Evolutionary conservation across 2,888 invertebrate species (phyloP).

Genomic region (Dolomedes plantarius): DNA sequence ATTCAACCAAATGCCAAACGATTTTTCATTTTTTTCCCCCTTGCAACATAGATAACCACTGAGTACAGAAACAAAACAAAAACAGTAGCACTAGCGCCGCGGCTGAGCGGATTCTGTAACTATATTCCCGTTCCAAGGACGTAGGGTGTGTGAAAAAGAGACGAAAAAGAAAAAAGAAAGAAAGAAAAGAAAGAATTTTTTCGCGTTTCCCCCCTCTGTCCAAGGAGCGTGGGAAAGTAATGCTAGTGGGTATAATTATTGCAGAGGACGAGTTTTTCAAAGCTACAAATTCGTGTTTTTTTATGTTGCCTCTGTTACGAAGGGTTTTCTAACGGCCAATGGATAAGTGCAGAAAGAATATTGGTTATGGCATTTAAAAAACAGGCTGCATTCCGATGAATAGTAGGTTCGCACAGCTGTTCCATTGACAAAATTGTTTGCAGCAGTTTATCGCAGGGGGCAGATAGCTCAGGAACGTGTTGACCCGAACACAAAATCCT

Average conservation of each 20-base stretch:
- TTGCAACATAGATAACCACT: neutral
- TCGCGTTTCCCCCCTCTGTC: constrained; percentile 21
- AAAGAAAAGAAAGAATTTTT: constrained; percentile 47
- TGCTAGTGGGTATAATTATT: constrained; percentile 43
- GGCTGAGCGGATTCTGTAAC: constrained; percentile 42
- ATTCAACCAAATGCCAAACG: constrained; percentile 23
- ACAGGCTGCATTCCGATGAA: neutral
- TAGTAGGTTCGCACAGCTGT: neutral
- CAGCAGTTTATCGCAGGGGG: no score
- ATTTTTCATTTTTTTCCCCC: constrained; percentile 17
- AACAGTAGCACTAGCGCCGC: constrained; percentile 47
- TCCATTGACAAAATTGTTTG: neutral
- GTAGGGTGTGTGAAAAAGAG: constrained; percentile 59
- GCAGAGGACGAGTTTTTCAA: constrained; percentile 50
- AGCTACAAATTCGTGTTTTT: constrained; percentile 35
- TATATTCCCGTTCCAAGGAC: constrained; percentile 65
- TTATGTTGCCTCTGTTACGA: neutral
- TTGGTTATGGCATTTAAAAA: neutral
- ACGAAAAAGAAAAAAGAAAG: constrained; percentile 22
- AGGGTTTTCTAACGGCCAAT: constrained; percentile 2
- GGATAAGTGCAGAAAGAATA: neutral
- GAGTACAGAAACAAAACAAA: constrained; percentile 28
- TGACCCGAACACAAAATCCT: neutral
- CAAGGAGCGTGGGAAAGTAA: constrained; percentile 59
- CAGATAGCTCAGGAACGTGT: neutral